phyloP scores from a whole-genome alignment of 2,888 invertebrate species.

The Melikaiella ostensackeni region DNA sequence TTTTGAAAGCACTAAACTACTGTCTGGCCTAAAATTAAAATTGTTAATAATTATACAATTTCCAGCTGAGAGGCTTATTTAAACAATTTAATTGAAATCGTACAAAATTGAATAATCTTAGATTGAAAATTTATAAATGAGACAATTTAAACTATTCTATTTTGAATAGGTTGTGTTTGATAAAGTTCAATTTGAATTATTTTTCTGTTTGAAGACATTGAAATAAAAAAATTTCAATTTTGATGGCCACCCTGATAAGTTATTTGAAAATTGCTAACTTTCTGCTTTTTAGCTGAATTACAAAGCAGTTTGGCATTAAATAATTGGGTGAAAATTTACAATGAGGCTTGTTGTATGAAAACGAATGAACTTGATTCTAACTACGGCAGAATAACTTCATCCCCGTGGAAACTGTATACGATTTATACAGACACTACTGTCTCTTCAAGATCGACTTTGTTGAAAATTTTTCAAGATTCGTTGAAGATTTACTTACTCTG shows the following conservation, averaged over 20 bases:
- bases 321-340: constrained; percentile 45
- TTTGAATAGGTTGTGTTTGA: too few species aligned
- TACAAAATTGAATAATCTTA: too few species aligned
- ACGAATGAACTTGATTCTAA: constrained; percentile 37
- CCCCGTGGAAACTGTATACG: constrained; percentile 59
- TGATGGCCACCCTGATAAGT: neutral
- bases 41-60: too few species aligned
- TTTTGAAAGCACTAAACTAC: too few species aligned
- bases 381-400: constrained; percentile 29
- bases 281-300: constrained; percentile 1
- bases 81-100: too few species aligned
- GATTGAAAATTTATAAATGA: too few species aligned
- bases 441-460: constrained; percentile 55
- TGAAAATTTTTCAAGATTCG: constrained; percentile 59
- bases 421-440: constrained; percentile 66
- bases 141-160: too few species aligned
- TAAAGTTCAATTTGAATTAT: too few species aligned
- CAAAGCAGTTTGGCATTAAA: constrained; percentile 37
- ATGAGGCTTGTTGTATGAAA: constrained; percentile 46
- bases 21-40: too few species aligned
- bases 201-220: too few species aligned
- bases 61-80: too few species aligned
- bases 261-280: neutral
- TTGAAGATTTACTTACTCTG: constrained; percentile 46
- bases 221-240: too few species aligned